These are phyloP conservation scores for Adelosebastes latens DNA, from an alignment of 2,797 vertebrate genomes.

Conservation along the genomic window DNA sequence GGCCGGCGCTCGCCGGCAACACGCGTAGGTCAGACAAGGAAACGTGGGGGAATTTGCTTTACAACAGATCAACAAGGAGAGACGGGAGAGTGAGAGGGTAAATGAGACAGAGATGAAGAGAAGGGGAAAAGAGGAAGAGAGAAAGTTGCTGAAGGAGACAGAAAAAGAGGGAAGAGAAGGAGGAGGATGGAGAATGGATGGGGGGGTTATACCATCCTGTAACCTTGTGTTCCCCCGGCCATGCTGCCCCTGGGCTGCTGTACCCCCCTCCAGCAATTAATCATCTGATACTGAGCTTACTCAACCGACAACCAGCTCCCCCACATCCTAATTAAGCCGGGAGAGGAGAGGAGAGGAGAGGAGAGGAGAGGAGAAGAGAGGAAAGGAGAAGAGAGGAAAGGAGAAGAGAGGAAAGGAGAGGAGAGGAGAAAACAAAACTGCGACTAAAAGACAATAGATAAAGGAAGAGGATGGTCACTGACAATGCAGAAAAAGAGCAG, in stretches of 20 bases:
- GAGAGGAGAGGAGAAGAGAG: background rate
- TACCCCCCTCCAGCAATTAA: slow-evolving; percentile 84
- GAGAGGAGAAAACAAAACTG: slow-evolving; percentile 14
- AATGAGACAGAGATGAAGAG: slow-evolving; percentile 76
- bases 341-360: slow-evolving; percentile 9
- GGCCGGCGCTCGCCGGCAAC: slow-evolving; percentile 27
- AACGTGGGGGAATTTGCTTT: slow-evolving; percentile 53
- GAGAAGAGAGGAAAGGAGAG: slow-evolving; percentile 6
- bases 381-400: background rate
- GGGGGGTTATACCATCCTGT: slow-evolving; percentile 58
- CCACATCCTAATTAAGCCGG: slow-evolving; percentile 83
- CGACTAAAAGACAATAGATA: slow-evolving; percentile 19
- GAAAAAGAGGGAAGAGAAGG: slow-evolving; percentile 26
- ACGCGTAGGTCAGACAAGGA: slow-evolving; percentile 58
- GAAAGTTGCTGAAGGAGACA: slow-evolving; percentile 49
- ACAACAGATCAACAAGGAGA: slow-evolving; percentile 70
- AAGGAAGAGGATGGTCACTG: slow-evolving; percentile 34
- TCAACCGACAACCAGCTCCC: slow-evolving; percentile 80
- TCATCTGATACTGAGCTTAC: slow-evolving; percentile 86
- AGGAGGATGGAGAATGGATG: slow-evolving; percentile 11
- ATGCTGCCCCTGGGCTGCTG: slow-evolving; percentile 72
- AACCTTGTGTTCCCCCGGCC: slow-evolving; percentile 83
- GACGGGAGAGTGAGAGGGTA: slow-evolving; percentile 54
- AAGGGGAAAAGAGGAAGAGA: slow-evolving; percentile 33
- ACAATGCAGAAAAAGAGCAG: slow-evolving; percentile 34